Evolutionary conservation across 2,113 vertebrate species (phyloP), one percentile per base, ranked within the genome.

Genomic region (Urocolius indicus): DNA sequence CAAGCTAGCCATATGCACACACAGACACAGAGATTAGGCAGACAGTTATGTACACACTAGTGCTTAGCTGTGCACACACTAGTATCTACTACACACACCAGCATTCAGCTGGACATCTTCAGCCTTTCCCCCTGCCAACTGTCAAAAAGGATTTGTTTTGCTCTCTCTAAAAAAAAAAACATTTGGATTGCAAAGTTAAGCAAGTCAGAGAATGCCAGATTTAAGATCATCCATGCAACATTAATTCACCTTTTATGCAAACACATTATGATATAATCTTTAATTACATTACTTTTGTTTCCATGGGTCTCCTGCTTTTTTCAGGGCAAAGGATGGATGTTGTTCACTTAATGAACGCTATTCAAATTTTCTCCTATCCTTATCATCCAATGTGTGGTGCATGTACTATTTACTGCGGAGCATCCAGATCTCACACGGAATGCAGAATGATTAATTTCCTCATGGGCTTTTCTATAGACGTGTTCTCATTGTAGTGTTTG

Each of bases 361-460:
- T 89, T 89, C 80, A 90, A 49, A 90, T 90, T 92, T 94, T 84
- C 86, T 84, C 74, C 54, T 82, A 21, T 57, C 88, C 84, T 95
- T 95, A 96, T 93, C 90, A 90, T 29, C 69, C 90, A 89, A 2
- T 65, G 80, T 76, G 68, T 63, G 90, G 57, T 65, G 48, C 73
- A 55, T 93, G 86, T 72, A 93, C 69, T 73, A 38, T 90, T 95
- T 93, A 93, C 82, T 89, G 83, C 93, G 92, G 68, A 96, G 80
- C 76, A 89, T 82, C 76, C 86, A 90, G 86, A 84, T 59, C 90
- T 80, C n/a, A 24, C 77, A 65, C 5, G 84, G 86, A 95, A 95
- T 90, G 78, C 49, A 78, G 45, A 90, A 75, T 87, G 83, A 94
- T 95, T 95, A 84, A 96, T 96, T 95, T 96, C 88, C 95, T 96